These are phyloP conservation scores for Brienomyrus brachyistius DNA, from an alignment of 2,113 vertebrate genomes.

Conservation along the genomic window DNA sequence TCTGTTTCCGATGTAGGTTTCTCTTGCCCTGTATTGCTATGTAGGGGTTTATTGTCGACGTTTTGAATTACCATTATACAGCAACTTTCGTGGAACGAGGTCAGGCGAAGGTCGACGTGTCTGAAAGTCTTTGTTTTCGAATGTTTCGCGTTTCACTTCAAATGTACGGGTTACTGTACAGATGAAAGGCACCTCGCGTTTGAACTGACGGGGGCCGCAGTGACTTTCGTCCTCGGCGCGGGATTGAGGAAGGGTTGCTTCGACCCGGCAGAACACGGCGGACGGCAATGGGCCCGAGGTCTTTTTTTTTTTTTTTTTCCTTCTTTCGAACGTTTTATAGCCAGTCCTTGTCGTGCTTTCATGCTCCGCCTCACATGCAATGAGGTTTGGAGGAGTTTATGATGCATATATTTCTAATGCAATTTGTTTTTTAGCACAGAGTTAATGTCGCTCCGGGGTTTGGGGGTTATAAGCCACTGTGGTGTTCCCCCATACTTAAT, in stretches of 20 bases:
- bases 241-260: background rate
- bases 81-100: background rate
- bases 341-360: conserved; percentile 34
- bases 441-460: conserved; percentile 53
- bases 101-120: background rate
- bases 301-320: conserved; percentile 11
- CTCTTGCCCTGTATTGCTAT: background rate
- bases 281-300: conserved; percentile 31
- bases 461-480: conserved; percentile 52
- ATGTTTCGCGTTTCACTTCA: background rate
- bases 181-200: background rate
- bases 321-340: conserved; percentile 33
- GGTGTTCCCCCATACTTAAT: conserved; percentile 45
- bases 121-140: background rate
- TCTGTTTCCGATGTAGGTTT: background rate
- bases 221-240: background rate
- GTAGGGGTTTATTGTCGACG: background rate
- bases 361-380: conserved; percentile 54
- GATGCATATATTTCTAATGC: conserved; percentile 60
- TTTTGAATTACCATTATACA: background rate
- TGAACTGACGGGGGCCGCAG: background rate
- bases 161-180: background rate
- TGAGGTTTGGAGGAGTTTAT: conserved; percentile 63
- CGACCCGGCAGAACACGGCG: conserved; percentile 30
- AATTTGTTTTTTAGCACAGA: conserved; percentile 65